Evolutionary conservation across 1,140 invertebrate species (phyloP).

Genomic region (Lasioglossum albipes): DNA sequence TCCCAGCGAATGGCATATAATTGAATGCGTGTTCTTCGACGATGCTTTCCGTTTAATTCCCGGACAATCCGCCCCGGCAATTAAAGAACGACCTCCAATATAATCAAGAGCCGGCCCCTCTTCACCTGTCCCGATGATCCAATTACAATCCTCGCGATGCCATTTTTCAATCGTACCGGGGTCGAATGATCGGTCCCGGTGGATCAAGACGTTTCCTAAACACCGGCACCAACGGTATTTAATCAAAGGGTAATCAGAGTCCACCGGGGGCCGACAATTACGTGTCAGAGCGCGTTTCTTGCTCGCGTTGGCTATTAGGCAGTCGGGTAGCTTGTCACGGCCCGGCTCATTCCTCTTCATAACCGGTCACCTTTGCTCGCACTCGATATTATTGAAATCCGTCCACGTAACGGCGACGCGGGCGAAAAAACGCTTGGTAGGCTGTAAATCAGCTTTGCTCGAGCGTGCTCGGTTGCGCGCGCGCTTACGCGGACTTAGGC

Average conservation of each 20-base stretch:
- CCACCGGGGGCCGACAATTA: neutral
- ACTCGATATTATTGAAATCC: conserved; percentile 52
- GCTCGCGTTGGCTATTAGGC: neutral
- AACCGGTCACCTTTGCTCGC: neutral
- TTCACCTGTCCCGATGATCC: neutral
- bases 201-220: neutral
- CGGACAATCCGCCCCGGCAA: too few relatives aligned
- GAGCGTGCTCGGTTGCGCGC: neutral
- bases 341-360: neutral
- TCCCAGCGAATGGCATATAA: too few relatives aligned
- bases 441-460: conserved; percentile 62
- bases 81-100: neutral
- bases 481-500: conserved; percentile 47
- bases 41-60: neutral
- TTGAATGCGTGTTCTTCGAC: too few relatives aligned
- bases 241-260: neutral
- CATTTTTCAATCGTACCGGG: neutral
- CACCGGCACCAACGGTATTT: neutral
- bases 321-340: neutral
- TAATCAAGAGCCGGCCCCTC: neutral
- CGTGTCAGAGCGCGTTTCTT: neutral
- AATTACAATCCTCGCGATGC: neutral
- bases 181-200: too few relatives aligned
- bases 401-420: neutral
- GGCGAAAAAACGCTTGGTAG: conserved; percentile 1